Evolutionary conservation across 23 tunicate species (phyloP).

Genomic region (Trididemnum miniatum): DNA sequence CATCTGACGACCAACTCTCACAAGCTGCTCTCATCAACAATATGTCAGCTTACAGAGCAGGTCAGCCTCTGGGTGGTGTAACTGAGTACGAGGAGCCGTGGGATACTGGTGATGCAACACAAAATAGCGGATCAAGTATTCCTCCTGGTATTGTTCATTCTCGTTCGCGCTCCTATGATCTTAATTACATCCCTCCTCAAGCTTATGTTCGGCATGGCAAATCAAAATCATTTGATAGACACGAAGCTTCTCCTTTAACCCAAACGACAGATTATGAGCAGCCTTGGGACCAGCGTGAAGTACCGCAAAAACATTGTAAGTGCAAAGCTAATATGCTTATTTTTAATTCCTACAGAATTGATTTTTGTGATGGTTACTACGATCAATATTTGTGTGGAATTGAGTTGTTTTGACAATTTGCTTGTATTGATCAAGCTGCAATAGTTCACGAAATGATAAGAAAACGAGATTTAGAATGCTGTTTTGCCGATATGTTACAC

Average conservation of each 20-base stretch:
- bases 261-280: slow-evolving; percentile 40
- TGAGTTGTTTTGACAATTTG: too few relatives aligned
- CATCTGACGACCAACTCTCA: slow-evolving; percentile 70
- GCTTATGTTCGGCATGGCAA: slow-evolving; percentile 34
- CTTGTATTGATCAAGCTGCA: too few relatives aligned
- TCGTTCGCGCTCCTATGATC: slow-evolving; percentile 74
- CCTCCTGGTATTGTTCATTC: slow-evolving; percentile 38
- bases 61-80: slow-evolving; percentile 66
- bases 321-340: background rate
- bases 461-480: too few relatives aligned
- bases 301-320: slow-evolving; percentile 55
- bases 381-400: too few relatives aligned
- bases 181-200: slow-evolving; percentile 15
- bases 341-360: background rate
- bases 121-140: background rate
- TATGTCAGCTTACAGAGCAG: background rate
- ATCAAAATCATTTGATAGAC: slow-evolving; percentile 58
- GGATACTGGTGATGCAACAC: slow-evolving; percentile 39
- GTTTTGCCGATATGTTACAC: too few relatives aligned
- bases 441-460: too few relatives aligned
- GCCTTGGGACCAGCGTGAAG: slow-evolving; percentile 57
- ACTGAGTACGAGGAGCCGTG: slow-evolving; percentile 90
- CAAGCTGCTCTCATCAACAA: slow-evolving; percentile 25
- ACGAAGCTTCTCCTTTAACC: background rate
- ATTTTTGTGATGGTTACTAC: background rate